Percentiles rank a stretch among this genome's conserved stretches.
phyloP scores from a whole-genome alignment of 1,140 invertebrate species.

The Drosophila mojavensis region DNA sequence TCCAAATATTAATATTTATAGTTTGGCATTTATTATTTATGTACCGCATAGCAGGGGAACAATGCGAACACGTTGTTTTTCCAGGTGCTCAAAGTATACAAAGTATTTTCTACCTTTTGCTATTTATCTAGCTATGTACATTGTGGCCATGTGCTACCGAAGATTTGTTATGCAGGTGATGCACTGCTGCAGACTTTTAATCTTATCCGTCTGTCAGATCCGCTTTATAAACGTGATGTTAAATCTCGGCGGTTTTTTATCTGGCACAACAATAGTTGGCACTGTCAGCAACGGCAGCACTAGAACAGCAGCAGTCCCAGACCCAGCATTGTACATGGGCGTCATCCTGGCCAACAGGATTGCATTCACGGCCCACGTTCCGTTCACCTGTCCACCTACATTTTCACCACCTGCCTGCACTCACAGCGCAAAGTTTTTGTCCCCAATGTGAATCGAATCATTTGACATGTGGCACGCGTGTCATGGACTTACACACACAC shows the following conservation, averaged over 20 bases:
- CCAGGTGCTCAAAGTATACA: too few species aligned
- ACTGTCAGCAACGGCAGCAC: constrained; percentile 5
- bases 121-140: not conserved
- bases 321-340: not conserved
- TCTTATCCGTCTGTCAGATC: not conserved
- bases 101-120: too few species aligned
- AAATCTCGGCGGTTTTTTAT: constrained; percentile 4
- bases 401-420: not conserved
- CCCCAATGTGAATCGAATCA: constrained; percentile 60
- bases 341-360: constrained; percentile 15
- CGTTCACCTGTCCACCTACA: not conserved
- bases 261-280: constrained; percentile 3
- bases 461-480: constrained; percentile 71
- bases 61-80: too few species aligned
- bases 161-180: not conserved
- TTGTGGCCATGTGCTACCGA: not conserved
- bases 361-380: constrained; percentile 6
- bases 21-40: too few species aligned
- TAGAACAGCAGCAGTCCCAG: not conserved
- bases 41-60: too few species aligned
- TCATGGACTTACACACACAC: constrained; percentile 37
- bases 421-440: constrained; percentile 9
- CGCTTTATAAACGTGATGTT: not conserved
- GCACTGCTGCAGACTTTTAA: not conserved
- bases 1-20: too few species aligned